Evolutionary conservation across 2,797 vertebrate species (phyloP), one percentile per base, ranked within the genome.

Genomic region (Melanotaenia parkinsoni): DNA sequence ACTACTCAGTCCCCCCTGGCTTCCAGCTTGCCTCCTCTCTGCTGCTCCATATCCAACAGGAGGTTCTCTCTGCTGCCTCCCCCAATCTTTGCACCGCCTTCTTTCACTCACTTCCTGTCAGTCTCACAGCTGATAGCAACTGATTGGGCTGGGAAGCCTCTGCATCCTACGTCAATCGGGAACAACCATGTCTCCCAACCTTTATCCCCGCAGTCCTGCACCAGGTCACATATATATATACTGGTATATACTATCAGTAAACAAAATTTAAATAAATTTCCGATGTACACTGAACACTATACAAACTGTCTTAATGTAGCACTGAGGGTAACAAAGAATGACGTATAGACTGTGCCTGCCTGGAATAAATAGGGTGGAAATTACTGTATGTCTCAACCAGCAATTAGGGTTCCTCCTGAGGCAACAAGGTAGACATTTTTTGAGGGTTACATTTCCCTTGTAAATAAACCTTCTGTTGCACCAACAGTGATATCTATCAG

Each of bases 281-380:
- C 28, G 28, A 30, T 30, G 13, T 40, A 7, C 13, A 40, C 14
- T 40, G 12, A 40, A 38, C 1, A 40, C 13, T 14, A 40, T 40
- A 16, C 1, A 40, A 40, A 40, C 12, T 40, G 3, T 2, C 37
- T 37, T 37, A 37, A 40, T 40, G 38, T 5, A 62, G 51, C 43
- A 70, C 56, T 80, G 76, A 71, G 47, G 60, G 30, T 53, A 59
- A 58, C 38, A 68, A 57, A 76, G 68, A 63, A 28, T 59, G 45
- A 67, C 77, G 71, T 59, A 53, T 63, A 78, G 51, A 67, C 53
- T 45, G 33, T 64, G 71, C 61, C 73, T 84, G 73, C 70, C 83
- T 83, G 77, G 69, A 87, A 86, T 89, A 90, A 90, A 91, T 87
- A 83, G 79, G 69, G 20, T 91, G 73, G 76, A 93, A 92, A 93